Percentiles rank a stretch among this genome's conserved stretches.
These are phyloP conservation scores for Artibeus jamaicensis DNA, from an alignment of 2,797 vertebrate genomes.

Conservation along the genomic window DNA sequence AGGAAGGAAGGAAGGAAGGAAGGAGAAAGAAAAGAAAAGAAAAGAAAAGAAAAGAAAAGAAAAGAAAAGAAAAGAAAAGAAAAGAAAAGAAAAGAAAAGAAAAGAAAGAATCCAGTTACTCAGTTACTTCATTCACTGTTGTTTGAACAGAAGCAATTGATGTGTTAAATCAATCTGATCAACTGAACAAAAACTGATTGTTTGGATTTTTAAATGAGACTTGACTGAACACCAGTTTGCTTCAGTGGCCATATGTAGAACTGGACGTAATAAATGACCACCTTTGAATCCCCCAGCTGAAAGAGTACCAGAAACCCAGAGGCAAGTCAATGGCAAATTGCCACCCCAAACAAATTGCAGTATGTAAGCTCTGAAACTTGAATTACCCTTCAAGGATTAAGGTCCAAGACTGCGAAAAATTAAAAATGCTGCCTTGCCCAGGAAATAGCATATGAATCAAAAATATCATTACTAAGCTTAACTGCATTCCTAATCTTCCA, in stretches of 20 bases:
- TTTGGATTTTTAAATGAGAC: not conserved
- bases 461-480: conserved; percentile 64
- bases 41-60: too few species aligned
- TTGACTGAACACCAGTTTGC: conserved; percentile 41
- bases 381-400: conserved; percentile 69
- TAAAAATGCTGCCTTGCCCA: conserved; percentile 55
- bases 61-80: rapidly evolving
- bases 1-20: rapidly evolving
- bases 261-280: conserved; percentile 48
- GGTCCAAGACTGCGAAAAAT: conserved; percentile 68
- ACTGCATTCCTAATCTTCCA: conserved; percentile 54
- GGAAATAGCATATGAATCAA: conserved; percentile 67
- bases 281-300: conserved; percentile 36
- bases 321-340: conserved; percentile 51
- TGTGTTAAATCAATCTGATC: conserved; percentile 13
- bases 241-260: conserved; percentile 18
- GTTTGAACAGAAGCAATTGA: conserved; percentile 36
- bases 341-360: conserved; percentile 59
- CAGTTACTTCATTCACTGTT: conserved; percentile 18
- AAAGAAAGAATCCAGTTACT: not conserved
- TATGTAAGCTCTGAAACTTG: conserved; percentile 43
- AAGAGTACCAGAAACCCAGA: not conserved
- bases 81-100: too few species aligned
- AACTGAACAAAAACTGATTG: conserved; percentile 1
- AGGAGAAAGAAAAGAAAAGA: rapidly evolving